Evolutionary conservation across 1,140 invertebrate genomes (phyloP).

Genomic region (Fopius arisanus): DNA sequence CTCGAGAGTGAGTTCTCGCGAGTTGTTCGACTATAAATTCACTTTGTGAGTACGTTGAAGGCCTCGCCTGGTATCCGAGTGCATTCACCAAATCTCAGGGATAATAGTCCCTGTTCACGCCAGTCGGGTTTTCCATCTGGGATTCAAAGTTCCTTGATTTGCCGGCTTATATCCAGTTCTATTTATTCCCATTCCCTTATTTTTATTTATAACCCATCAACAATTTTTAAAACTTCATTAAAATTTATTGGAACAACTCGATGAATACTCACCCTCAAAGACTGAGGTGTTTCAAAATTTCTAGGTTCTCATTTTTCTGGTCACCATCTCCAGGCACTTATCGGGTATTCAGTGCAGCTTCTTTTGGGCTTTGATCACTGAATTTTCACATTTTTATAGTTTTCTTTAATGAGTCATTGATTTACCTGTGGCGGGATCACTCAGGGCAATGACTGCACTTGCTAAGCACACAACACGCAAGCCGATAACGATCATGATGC

Average conservation of each 20-base stretch:
- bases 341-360: no score
- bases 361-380: background rate
- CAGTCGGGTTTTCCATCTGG: slow-evolving; percentile 20
- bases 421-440: slow-evolving; percentile 58
- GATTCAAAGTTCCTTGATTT: slow-evolving; percentile 17
- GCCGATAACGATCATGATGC: slow-evolving; percentile 55
- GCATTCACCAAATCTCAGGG: slow-evolving; percentile 26
- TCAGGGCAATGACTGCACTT: slow-evolving; percentile 54
- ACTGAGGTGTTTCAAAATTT: no score
- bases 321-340: no score
- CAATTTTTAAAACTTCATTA: no score
- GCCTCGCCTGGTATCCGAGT: slow-evolving; percentile 21
- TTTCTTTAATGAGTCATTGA: slow-evolving; percentile 14
- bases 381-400: background rate
- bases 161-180: no score
- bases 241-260: no score
- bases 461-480: slow-evolving; percentile 52
- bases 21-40: slow-evolving; percentile 31
- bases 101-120: slow-evolving; percentile 33
- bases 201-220: no score
- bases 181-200: no score
- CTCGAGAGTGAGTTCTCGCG: slow-evolving; percentile 19
- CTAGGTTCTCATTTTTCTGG: no score
- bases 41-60: slow-evolving; percentile 23
- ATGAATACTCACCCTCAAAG: no score